These are phyloP conservation scores for Eubucco bourcierii DNA, from an alignment of 2,113 vertebrate species.

Conservation along the genomic window DNA sequence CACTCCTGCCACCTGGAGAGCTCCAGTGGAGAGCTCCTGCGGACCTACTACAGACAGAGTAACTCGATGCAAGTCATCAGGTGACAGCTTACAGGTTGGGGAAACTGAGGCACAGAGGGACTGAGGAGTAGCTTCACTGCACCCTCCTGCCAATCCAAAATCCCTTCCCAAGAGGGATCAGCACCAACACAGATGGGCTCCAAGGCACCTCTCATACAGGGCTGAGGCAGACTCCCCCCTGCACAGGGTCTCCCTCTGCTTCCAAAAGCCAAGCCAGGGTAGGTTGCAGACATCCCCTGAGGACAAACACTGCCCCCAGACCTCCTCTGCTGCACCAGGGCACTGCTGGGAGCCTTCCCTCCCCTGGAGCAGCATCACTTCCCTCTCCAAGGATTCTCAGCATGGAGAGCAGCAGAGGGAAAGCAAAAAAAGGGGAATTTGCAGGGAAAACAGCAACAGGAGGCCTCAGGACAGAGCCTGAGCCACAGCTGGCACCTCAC, in stretches of 20 bases:
- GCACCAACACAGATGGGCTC: neutral
- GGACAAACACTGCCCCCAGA: neutral
- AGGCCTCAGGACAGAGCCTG: neutral
- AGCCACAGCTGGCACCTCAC: neutral
- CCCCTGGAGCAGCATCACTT: neutral
- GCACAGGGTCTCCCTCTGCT: neutral
- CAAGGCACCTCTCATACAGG: neutral
- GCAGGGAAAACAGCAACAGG: no score
- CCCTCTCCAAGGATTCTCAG: neutral
- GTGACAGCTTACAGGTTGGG: neutral
- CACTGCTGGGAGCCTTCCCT: accelerated
- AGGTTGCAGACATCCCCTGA: neutral
- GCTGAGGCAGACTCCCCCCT: neutral
- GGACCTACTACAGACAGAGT: neutral
- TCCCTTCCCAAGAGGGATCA: neutral
- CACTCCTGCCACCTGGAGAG: no score
- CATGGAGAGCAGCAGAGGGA: neutral
- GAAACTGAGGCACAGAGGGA: neutral
- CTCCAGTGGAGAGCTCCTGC: neutral
- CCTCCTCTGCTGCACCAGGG: neutral
- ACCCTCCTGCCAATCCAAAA: neutral
- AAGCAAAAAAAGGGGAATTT: neutral
- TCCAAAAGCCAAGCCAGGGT: neutral
- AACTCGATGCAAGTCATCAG: accelerated
- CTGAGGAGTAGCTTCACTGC: accelerated